Percentiles rank a stretch among this genome's conserved stretches.
Conservation (phyloP, 2,113 vertebrate species). For the Galemys pyrenaicus region DNA sequence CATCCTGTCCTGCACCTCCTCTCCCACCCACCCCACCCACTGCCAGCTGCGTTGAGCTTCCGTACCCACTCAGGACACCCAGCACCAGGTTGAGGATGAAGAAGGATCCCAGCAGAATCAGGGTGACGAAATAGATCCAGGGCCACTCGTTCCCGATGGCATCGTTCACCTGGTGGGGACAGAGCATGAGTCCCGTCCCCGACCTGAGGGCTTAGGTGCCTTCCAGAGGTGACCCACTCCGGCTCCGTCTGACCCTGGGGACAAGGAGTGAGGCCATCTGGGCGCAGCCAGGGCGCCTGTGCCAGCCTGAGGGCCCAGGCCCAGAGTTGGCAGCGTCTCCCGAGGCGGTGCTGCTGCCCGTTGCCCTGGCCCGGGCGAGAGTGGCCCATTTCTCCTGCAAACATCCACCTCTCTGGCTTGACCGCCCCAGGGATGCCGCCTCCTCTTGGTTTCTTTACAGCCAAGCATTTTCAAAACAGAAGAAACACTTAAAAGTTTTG, state of each 20-base stretch:
- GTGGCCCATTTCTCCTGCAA: too few species aligned
- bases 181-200: neutral
- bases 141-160: constrained; percentile 98
- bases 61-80: constrained; percentile 97
- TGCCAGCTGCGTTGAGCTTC: neutral
- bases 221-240: rapidly evolving
- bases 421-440: rapidly evolving
- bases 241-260: rapidly evolving
- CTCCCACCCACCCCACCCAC: too few species aligned
- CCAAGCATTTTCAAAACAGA: neutral
- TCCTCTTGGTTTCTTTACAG: neutral
- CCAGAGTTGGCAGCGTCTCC: neutral
- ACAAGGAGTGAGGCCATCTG: neutral
- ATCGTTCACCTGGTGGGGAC: constrained; percentile 92
- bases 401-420: too few species aligned
- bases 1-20: rapidly evolving
- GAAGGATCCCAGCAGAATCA: constrained; percentile 97
- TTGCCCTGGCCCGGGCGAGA: neutral
- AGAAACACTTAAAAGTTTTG: neutral
- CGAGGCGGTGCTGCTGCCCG: rapidly evolving
- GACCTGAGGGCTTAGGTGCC: too few species aligned
- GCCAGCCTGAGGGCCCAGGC: neutral
- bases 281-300: neutral
- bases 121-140: constrained; percentile 96
- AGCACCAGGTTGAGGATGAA: constrained; percentile 98